Percentiles rank a stretch among this genome's conserved stretches.
These are phyloP conservation scores for Coluber constrictor DNA, from an alignment of 2,797 vertebrate genomes.

Conservation along the genomic window DNA sequence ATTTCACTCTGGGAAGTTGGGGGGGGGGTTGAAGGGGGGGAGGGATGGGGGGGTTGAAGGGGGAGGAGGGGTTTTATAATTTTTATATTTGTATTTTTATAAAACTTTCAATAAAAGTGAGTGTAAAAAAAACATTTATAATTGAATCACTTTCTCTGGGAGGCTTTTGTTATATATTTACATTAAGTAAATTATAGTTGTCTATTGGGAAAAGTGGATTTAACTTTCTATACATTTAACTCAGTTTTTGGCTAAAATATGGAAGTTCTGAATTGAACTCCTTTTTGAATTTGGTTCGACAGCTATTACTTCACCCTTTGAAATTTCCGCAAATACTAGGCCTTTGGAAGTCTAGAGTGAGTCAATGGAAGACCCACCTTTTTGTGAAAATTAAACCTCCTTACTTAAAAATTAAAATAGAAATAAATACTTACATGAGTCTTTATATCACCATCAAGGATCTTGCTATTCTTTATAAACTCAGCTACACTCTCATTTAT, in stretches of 20 bases:
- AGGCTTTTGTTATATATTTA: not conserved
- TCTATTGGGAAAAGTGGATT: not conserved
- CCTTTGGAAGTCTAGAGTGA: not conserved
- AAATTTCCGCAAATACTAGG: not conserved
- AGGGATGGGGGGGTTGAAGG: too few species aligned
- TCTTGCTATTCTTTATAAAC: slow-evolving; percentile 84
- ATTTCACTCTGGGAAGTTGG: too few species aligned
- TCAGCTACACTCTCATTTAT: slow-evolving; percentile 82
- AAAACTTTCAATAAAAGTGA: too few species aligned
- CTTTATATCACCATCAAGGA: slow-evolving; percentile 87
- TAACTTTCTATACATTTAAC: not conserved
- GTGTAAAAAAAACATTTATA: not conserved
- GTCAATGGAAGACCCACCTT: not conserved
- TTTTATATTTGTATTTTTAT: too few species aligned
- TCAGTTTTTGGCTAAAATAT: not conserved
- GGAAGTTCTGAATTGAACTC: not conserved
- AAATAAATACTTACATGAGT: slow-evolving; percentile 84
- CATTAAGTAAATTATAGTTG: not conserved
- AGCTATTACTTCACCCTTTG: not conserved
- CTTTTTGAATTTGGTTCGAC: not conserved
- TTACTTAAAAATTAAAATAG: not conserved
- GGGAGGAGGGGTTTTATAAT: too few species aligned
- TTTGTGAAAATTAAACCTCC: not conserved
- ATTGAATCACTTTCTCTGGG: not conserved
- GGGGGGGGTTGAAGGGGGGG: too few species aligned